A percentile compares a stretch with the other conserved stretches of the same genome.
These are phyloP conservation scores for Zenarchopterus dispar DNA, from an alignment of 2,797 vertebrate species.

Conservation along the genomic window DNA sequence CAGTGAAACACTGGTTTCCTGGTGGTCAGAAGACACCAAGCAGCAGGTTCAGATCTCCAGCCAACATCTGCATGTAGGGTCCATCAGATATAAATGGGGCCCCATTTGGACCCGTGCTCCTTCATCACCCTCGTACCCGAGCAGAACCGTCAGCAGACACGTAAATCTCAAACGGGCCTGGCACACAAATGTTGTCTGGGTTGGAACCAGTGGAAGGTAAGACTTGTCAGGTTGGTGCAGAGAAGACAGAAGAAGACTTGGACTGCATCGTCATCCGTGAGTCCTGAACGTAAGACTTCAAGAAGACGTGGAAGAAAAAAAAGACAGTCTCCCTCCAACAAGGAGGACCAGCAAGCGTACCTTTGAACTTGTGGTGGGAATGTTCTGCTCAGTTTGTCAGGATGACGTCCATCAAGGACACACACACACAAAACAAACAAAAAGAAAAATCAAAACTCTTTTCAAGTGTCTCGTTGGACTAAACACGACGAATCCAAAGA, in stretches of 20 bases:
- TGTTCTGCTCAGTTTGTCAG: conserved; percentile 45
- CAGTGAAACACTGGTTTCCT: conserved; percentile 2
- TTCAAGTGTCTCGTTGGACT: conserved; percentile 7
- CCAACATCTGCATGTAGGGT: not conserved
- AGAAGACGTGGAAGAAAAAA: conserved; percentile 16
- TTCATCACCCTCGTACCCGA: no score
- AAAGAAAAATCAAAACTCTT: conserved; percentile 7
- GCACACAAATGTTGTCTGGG: no score
- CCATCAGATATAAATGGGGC: not conserved
- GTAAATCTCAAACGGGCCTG: no score
- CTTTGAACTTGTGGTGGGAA: conserved; percentile 48
- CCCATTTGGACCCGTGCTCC: no score
- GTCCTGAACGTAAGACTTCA: conserved; percentile 46
- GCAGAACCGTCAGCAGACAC: no score
- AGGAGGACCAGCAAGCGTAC: not conserved
- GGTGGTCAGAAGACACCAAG: conserved; percentile 1
- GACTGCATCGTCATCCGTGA: no score
- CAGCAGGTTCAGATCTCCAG: not conserved
- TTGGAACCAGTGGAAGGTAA: no score
- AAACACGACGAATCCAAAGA: not conserved
- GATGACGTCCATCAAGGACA: conserved; percentile 15
- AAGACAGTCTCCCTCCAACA: not conserved
- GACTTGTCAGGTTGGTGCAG: no score
- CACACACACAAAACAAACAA: no score
- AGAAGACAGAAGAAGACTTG: no score